Base-by-base conservation (phyloP, 2,888 invertebrate species). In the Nephrotoma guestfalica region DNA sequence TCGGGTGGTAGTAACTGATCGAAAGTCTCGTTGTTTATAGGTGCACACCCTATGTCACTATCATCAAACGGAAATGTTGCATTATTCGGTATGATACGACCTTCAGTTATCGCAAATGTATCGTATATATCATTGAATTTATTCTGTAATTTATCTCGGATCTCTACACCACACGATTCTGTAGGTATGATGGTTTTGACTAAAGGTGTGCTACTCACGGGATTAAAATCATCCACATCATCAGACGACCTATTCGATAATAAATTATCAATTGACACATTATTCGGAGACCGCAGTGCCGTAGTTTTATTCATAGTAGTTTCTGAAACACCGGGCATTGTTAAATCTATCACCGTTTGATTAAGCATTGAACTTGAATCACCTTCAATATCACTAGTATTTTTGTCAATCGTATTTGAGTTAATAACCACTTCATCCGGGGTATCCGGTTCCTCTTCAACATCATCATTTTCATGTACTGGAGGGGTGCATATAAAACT, bases 11-110 rank as follows among this genome's bases (percentile, higher is more conserved):
- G 42, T 9, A 42, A 13, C 6, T 18, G 41, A 86, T 88, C 86
- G 57, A 86, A 87, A 6, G 87, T 88, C 86, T 86, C 84, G 30
- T 86, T 83, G 86, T 87, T 86, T 11, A 88, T n/a, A 18, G 57
- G 57, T 57, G 57, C 57, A 57, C 57, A 6, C 87, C 88, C 83
- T 87, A 88, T 15, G 9, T 57, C 57, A 57, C 57, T 57, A 15
- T 4, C 18, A 7, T 57, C 57, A 5, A 57, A 6, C 15, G 57
- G 18, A 5, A 57, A 57, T 57, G 57, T 57, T 6, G 18, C 18
- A 57, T 57, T 57, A 57, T 57, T 57, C 18, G 5, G 18, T 18
- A 11, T n/a, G 45, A 43, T 30, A 43, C 11, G 18, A 13, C 43
- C 85, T 7, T n/a, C 42, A n/a, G 1, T 11, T 6, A 6, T 7